Base-by-base conservation (phyloP, 2,888 invertebrate species). In the Luffia ferchaultella region DNA sequence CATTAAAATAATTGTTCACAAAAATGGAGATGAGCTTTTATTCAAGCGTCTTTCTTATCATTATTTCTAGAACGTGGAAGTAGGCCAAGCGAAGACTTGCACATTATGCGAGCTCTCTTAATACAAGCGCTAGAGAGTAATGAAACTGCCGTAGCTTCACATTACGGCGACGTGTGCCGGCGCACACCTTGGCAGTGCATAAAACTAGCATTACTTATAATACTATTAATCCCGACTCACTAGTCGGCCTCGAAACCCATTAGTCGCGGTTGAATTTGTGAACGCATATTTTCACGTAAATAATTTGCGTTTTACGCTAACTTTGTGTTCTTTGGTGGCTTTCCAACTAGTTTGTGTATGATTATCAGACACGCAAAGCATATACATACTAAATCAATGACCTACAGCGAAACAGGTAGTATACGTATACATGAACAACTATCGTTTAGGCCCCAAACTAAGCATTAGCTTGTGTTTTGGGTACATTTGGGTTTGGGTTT, bases 61-160 rank as follows among this genome's bases (percentile, higher is more conserved):
- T 1, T 16, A 5, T 48, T 42, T 41, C 19, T 17, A 19, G n/a
- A n/a, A n/a, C n/a, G n/a, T n/a, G n/a, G n/a, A n/a, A n/a, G n/a
- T n/a, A 42, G n/a, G 16, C 16, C 7, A 7, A 15, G 40, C 40
- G n/a, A n/a, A n/a, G n/a, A n/a, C 17, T 30, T 47, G 5, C 47
- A 47, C 18, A 47, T 17, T 30, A 17, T 30, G 20, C n/a, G 9
- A 45, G 18, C 45, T 45, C 20, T 41, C 53, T 55, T 56, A 9
- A 40, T 48, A 19, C 46, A 16, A 19, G 19, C 41, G n/a, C n/a
- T 53, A 57, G 60, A 56, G n/a, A 58, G 68, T 62, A 65, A 68
- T 68, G 66, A 62, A 65, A 61, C 59, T 60, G 56, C 63, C 61
- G 62, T 67, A 67, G 64, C 64, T 67, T 67, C 62, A 65, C 67